Percentiles rank a stretch among this genome's conserved stretches.
These are phyloP conservation scores for Mesocricetus auratus DNA, from an alignment of 2,113 vertebrate species.

Conservation along the genomic window DNA sequence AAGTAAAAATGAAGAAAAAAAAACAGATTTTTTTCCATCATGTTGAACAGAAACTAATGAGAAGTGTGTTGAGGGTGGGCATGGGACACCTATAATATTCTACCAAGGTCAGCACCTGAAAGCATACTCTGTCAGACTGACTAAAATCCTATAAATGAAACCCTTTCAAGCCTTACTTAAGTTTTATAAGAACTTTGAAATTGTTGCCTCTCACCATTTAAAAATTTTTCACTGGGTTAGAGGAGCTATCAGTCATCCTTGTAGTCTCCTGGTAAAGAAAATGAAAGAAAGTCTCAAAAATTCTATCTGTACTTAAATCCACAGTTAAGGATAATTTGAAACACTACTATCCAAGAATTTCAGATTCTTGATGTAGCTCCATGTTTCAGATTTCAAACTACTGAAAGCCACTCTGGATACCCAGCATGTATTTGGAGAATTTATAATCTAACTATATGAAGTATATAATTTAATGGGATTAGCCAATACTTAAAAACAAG, in stretches of 20 bases:
- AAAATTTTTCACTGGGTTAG: neutral
- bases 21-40: no score
- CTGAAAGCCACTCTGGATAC: neutral
- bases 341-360: neutral
- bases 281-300: neutral
- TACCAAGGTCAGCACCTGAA: neutral
- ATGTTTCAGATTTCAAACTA: neutral
- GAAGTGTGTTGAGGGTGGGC: neutral
- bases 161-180: neutral
- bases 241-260: neutral
- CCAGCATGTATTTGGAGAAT: neutral
- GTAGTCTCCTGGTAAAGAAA: neutral
- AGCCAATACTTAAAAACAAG: slow-evolving; percentile 8
- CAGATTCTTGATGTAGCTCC: neutral
- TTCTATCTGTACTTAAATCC: neutral
- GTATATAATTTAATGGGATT: neutral
- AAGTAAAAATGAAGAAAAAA: neutral
- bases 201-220: neutral
- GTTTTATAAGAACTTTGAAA: neutral
- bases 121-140: neutral
- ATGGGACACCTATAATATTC: neutral
- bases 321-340: neutral
- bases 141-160: neutral
- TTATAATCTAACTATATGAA: slow-evolving; percentile 1
- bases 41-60: neutral